Evolutionary conservation across 2,797 vertebrate genomes (phyloP), one percentile per base, ranked within the genome.

Genomic region (Anas bahamensis): DNA sequence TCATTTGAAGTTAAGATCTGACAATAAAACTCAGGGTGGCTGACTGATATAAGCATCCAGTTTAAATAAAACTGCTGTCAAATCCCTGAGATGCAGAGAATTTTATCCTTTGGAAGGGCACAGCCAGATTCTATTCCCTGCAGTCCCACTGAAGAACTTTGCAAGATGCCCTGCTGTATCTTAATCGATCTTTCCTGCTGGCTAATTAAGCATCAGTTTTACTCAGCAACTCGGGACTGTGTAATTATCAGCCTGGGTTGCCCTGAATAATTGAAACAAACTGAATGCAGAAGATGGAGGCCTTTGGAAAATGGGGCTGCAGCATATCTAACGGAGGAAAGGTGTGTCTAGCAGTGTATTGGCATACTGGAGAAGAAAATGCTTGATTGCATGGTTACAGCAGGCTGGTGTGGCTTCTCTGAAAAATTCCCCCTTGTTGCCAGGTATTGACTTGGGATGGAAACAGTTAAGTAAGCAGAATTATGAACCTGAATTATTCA

Each of bases 131-230:
- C 80, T 94, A 79, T 96, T 96, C 95, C 95, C 86, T 90, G 93
- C 74, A 94, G 97, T 89, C 96, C 85, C 86, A 89, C 90, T 95
- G 95, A 94, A 96, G 96, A 97, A 96, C 94, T 89, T 97, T 94
- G 89, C 76, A 86, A 91, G 97, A 96, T 96, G 84, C 83, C 96
- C 94, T 93, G 96, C 96, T 97, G 97, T 93, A 97, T 96, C 93
- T 97, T 97, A 97, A 97, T 98, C 78, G 94, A 97, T 97, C 96
- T 97, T 96, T 97, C 97, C 97, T 96, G 96, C 97, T 97, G 95
- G 95, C 95, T 98, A 97, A 97, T 97, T 98, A 97, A 97, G 95
- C 97, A 97, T 97, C 96, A 93, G 90, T 98, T 98, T 96, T 97
- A 97, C 95, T 97, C 94, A 94, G 96, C 96, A 94, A 91, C 97